These are phyloP conservation scores for Stichopus horrens DNA, from an alignment of 53 echinoderm and acorn worm genomes.

Conservation along the genomic window DNA sequence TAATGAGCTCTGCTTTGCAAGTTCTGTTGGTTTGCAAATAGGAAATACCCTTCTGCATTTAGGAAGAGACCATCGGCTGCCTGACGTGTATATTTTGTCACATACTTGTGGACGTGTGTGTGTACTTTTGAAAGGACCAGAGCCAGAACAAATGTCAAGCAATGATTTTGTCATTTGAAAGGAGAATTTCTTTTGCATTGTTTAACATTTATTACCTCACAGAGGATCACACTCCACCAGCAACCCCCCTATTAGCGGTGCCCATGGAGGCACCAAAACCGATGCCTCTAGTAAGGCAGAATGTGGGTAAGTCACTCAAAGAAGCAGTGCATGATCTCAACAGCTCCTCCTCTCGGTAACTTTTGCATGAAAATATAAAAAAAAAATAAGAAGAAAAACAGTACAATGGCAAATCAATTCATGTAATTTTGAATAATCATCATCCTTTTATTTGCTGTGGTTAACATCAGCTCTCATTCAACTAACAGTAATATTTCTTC, in stretches of 20 bases:
- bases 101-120: too few relatives aligned
- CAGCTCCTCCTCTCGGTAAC: slow-evolving; percentile 3
- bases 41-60: too few relatives aligned
- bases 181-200: background rate
- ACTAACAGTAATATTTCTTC: background rate
- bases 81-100: too few relatives aligned
- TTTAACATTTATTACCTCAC: slow-evolving; percentile 50
- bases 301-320: slow-evolving; percentile 43
- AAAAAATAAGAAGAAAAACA: background rate
- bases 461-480: background rate
- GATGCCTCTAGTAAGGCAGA: slow-evolving; percentile 70
- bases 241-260: slow-evolving; percentile 75
- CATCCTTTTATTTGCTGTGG: background rate
- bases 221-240: slow-evolving; percentile 91
- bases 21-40: too few relatives aligned
- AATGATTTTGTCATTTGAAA: too few relatives aligned
- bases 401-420: background rate
- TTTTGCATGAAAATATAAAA: background rate
- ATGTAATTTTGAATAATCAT: background rate
- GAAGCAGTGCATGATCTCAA: background rate
- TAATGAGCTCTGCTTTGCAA: too few relatives aligned
- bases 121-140: too few relatives aligned
- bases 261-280: slow-evolving; percentile 76
- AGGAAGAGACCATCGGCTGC: too few relatives aligned
- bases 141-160: too few relatives aligned